A percentile compares a stretch with the other conserved stretches of the same genome.
These are phyloP conservation scores for Smittia aterrima DNA, from an alignment of 2,888 invertebrate species.

Conservation along the genomic window DNA sequence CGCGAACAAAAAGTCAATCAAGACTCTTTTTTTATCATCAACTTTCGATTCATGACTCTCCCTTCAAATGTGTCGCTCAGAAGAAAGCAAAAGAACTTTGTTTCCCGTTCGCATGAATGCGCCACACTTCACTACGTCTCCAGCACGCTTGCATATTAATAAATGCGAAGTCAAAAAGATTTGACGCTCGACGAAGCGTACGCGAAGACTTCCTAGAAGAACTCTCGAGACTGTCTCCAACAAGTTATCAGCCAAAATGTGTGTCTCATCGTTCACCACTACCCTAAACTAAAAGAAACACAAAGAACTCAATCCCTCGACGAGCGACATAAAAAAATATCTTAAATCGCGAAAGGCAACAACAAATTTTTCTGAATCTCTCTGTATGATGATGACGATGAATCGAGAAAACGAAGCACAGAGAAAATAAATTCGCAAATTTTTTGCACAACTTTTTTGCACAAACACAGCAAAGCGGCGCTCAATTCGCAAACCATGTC, in stretches of 20 bases:
- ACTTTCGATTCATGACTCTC: neutral
- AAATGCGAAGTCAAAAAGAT: neutral
- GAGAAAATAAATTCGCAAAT: constrained; percentile 23
- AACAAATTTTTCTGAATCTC: constrained; percentile 18
- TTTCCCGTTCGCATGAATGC: neutral
- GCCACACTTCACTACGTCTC: neutral
- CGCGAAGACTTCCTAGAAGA: neutral
- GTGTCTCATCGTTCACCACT: constrained; percentile 6
- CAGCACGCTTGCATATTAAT: neutral
- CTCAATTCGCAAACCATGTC: constrained; percentile 31
- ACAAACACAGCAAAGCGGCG: constrained; percentile 22
- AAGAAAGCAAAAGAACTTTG: too few relatives aligned
- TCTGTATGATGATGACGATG: constrained; percentile 22
- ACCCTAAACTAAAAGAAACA: neutral
- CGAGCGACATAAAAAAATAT: constrained; percentile 5
- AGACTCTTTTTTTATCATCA: neutral
- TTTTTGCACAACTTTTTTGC: constrained; percentile 36
- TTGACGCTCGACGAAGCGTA: constrained; percentile 8
- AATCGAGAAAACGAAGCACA: constrained; percentile 1
- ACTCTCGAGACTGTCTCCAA: neutral
- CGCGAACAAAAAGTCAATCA: constrained; percentile 1
- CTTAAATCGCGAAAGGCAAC: constrained; percentile 9
- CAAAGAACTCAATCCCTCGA: neutral
- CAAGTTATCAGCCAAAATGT: constrained; percentile 8
- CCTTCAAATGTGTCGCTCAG: too few relatives aligned